Conservation (phyloP, 2,797 vertebrate species). For the Enteromius argenteus region DNA sequence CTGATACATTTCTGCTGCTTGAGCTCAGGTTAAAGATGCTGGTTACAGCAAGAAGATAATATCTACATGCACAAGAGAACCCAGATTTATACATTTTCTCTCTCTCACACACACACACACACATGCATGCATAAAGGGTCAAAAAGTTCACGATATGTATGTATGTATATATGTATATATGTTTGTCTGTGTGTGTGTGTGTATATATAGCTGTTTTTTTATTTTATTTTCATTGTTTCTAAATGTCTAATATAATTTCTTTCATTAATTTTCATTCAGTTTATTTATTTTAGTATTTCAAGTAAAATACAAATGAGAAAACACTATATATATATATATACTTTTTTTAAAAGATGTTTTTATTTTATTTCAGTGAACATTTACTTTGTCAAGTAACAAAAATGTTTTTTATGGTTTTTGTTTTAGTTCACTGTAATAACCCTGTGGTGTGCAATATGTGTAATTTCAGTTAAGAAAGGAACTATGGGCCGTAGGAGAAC, state of each 20-base stretch:
- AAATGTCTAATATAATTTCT: neutral
- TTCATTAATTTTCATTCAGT: neutral
- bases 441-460: neutral
- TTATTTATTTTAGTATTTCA: neutral
- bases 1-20: conserved; percentile 1
- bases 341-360: neutral
- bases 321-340: no score
- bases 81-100: neutral
- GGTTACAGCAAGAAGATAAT: neutral
- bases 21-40: neutral
- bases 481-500: no score
- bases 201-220: no score
- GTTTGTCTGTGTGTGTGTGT: no score
- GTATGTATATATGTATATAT: no score
- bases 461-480: neutral
- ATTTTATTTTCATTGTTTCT: neutral
- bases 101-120: neutral
- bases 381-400: neutral
- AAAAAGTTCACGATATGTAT: neutral
- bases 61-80: neutral
- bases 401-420: neutral
- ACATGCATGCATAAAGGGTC: neutral
- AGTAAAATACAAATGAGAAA: neutral
- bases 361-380: neutral
- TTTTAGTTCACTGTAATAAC: neutral